Percentiles rank a stretch among this genome's conserved stretches.
phyloP scores from a whole-genome alignment of 1,140 invertebrate genomes.

The Matsumurasca onukii region DNA sequence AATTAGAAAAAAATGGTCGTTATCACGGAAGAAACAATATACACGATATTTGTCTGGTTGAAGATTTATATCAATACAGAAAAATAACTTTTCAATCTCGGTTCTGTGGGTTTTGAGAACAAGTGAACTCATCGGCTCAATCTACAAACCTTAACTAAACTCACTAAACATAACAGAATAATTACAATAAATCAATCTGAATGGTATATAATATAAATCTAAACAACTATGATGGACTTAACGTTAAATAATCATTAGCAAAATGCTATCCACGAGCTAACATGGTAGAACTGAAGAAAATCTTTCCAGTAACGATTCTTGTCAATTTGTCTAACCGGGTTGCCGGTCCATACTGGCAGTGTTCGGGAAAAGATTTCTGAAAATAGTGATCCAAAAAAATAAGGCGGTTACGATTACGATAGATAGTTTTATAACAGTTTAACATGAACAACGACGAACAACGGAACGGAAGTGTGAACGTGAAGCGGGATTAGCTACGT shows the following conservation, averaged over 20 bases:
- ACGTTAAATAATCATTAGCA: conserved; percentile 10
- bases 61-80: too few species aligned
- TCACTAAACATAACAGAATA: neutral
- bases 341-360: neutral
- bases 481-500: conserved; percentile 4
- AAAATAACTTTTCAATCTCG: conserved; percentile 20
- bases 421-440: conserved; percentile 21
- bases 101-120: neutral
- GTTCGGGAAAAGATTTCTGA: conserved; percentile 17
- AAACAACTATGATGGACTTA: conserved; percentile 9
- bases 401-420: conserved; percentile 16
- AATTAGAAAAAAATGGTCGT: too few species aligned
- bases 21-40: too few species aligned
- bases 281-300: conserved; percentile 14
- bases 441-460: conserved; percentile 19
- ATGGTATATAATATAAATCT: conserved; percentile 20
- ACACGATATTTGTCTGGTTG: too few species aligned
- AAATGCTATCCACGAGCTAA: conserved; percentile 10
- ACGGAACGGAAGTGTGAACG: neutral
- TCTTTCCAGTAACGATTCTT: conserved; percentile 25
- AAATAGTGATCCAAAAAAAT: conserved; percentile 17
- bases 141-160: conserved; percentile 12
- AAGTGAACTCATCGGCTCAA: neutral
- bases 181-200: conserved; percentile 12
- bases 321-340: neutral